Evolutionary conservation across 2,797 vertebrate genomes (phyloP).

Genomic region (Sphenopsis melanotis): DNA sequence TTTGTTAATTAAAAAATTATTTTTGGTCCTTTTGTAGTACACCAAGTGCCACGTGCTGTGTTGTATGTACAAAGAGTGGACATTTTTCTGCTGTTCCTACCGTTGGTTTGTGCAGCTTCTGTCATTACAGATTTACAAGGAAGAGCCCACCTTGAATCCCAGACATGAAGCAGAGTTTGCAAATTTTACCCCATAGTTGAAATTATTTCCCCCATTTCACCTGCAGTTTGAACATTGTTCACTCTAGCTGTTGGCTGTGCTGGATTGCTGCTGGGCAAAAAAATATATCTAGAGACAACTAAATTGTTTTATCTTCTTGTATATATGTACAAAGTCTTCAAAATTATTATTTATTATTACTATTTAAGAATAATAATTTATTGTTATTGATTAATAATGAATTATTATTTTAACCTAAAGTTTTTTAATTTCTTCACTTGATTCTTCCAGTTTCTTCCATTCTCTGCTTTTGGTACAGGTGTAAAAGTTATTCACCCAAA

Average conservation of each 20-base stretch:
- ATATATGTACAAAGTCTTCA: background rate
- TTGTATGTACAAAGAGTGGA: fast-evolving
- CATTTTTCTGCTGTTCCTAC: fast-evolving
- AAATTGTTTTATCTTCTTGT: fast-evolving
- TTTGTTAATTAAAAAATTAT: fast-evolving
- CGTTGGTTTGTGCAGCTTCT: background rate
- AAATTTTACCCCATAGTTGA: fast-evolving
- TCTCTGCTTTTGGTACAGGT: background rate
- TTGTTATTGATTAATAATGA: background rate
- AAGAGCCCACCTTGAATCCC: background rate
- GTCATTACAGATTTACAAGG: background rate
- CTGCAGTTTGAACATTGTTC: background rate
- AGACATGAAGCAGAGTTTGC: background rate
- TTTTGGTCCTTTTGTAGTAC: background rate
- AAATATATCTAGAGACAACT: fast-evolving
- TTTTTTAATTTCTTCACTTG: background rate
- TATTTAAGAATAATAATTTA: background rate
- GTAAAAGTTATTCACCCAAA: background rate
- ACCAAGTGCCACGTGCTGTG: fast-evolving
- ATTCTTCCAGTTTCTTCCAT: background rate
- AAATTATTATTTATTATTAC: background rate
- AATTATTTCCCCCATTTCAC: fast-evolving
- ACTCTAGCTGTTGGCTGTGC: background rate
- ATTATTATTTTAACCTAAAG: background rate
- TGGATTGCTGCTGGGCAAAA: background rate